These are phyloP conservation scores for Brachyistius frenatus DNA, from an alignment of 2,113 vertebrate genomes.

Conservation along the genomic window DNA sequence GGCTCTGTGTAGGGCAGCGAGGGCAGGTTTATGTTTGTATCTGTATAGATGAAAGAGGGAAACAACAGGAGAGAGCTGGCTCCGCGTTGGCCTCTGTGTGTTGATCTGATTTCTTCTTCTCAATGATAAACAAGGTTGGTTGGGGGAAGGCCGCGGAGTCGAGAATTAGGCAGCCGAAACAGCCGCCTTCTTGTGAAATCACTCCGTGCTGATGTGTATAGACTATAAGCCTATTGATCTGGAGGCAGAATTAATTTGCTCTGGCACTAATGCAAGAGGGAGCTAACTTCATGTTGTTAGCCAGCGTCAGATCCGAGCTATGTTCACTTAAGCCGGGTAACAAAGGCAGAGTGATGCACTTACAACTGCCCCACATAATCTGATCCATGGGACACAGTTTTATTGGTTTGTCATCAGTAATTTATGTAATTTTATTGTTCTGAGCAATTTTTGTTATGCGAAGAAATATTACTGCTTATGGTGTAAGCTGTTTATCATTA, in stretches of 20 bases:
- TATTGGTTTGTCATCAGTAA: neutral
- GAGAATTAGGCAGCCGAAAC: constrained; percentile 44
- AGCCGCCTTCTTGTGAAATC: constrained; percentile 55
- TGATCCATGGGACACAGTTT: constrained; percentile 17
- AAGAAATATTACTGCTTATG: constrained; percentile 37
- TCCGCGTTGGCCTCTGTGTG: constrained; percentile 28
- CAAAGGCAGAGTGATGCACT: constrained; percentile 52
- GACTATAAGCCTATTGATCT: constrained; percentile 75
- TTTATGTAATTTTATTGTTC: constrained; percentile 33
- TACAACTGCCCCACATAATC: constrained; percentile 29
- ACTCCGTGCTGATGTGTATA: constrained; percentile 54
- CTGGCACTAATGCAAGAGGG: constrained; percentile 70
- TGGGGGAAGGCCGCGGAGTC: constrained; percentile 10
- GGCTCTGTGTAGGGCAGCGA: constrained; percentile 37
- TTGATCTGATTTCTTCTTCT: constrained; percentile 50
- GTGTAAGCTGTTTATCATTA: constrained; percentile 54
- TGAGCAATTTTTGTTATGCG: constrained; percentile 26
- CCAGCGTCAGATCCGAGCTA: constrained; percentile 64
- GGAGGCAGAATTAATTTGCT: constrained; percentile 71
- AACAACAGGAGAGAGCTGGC: constrained; percentile 27
- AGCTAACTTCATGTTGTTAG: constrained; percentile 65
- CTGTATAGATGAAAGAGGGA: constrained; percentile 34
- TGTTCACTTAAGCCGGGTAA: constrained; percentile 68
- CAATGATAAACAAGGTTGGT: constrained; percentile 50
- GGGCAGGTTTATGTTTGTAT: constrained; percentile 55